Evolutionary conservation across 2,888 invertebrate species (phyloP).

Genomic region (Phaedon cochleariae): DNA sequence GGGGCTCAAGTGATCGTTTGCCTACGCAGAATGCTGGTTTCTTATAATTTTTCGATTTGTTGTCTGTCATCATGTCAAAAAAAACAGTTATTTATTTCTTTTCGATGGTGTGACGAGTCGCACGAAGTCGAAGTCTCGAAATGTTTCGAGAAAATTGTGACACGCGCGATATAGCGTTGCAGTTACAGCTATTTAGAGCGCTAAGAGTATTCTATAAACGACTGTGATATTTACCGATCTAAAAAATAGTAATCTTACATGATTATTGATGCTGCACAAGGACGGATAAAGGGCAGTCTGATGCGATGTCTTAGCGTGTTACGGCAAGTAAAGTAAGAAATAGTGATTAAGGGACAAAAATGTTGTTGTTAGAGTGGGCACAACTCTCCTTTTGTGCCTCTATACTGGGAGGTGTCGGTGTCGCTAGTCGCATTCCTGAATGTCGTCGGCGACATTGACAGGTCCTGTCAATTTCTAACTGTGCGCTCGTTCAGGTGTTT

Average conservation of each 20-base stretch:
- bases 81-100: neutral
- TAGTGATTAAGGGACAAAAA: conserved; percentile 31
- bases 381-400: conserved; percentile 46
- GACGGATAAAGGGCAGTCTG: conserved; percentile 51
- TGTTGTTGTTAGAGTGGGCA: conserved; percentile 55
- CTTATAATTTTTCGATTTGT: neutral
- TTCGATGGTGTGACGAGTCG: neutral
- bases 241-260: conserved; percentile 45
- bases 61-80: neutral
- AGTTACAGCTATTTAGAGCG: conserved; percentile 61
- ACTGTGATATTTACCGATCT: conserved; percentile 62
- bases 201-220: conserved; percentile 61
- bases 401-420: conserved; percentile 14
- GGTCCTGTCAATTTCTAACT: conserved; percentile 42
- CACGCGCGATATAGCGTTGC: conserved; percentile 54
- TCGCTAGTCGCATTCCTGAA: neutral
- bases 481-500: conserved; percentile 27
- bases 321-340: conserved; percentile 18
- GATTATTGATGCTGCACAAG: conserved; percentile 43
- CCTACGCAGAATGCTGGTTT: neutral
- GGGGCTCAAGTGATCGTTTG: too few species aligned
- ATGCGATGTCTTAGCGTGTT: conserved; percentile 57
- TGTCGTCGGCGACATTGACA: neutral
- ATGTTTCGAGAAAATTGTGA: conserved; percentile 10
- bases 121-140: neutral